Base-by-base conservation (phyloP, 2,888 invertebrate genomes). In the Tethea ocularis region DNA sequence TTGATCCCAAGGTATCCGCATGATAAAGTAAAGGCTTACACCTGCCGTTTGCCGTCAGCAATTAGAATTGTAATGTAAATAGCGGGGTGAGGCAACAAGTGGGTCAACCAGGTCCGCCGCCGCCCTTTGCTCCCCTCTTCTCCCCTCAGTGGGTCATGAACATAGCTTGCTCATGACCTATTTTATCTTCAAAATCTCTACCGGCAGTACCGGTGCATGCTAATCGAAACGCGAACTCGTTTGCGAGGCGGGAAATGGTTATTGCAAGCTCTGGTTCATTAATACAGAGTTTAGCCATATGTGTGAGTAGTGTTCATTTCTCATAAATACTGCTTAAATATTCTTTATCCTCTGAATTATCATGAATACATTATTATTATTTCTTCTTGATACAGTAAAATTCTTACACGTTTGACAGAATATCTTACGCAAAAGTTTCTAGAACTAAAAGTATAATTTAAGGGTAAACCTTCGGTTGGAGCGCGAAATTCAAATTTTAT, bases 11-110 rank as follows among this genome's bases (percentile, higher is more conserved):
- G 75, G 75, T 71, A 72, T n/a, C n/a, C n/a, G n/a, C n/a, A 73
- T 69, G 75, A 79, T 83, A 77, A 82, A 82, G 71, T 74, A 75
- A 77, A 74, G 71, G 76, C 69, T 75, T 77, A 77, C 77, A 80
- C 78, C 79, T 83, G 79, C 71, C 76, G 74, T 82, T 75, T 73
- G 75, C 77, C 75, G 77, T 77, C 74, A 80, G 80, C 81, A 83
- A 86, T 87, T 83, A 82, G 83, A 85, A 76, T 79, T 79, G 82
- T 86, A 85, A 86, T 86, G 88, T 88, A 88, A 89, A 89, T 88
- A 88, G 80, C 78, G 82, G 78, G 77, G 76, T 71, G 74, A 77
- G 88, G 88, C 92, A 93, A 92, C 92, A 93, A 92, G 92, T 91
- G 91, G 92, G 92, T 91, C 91, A 91, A 78, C 78, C 82, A 77